Evolutionary conservation across 1,140 invertebrate species (phyloP).

Genomic region (Calycopis cecrops): DNA sequence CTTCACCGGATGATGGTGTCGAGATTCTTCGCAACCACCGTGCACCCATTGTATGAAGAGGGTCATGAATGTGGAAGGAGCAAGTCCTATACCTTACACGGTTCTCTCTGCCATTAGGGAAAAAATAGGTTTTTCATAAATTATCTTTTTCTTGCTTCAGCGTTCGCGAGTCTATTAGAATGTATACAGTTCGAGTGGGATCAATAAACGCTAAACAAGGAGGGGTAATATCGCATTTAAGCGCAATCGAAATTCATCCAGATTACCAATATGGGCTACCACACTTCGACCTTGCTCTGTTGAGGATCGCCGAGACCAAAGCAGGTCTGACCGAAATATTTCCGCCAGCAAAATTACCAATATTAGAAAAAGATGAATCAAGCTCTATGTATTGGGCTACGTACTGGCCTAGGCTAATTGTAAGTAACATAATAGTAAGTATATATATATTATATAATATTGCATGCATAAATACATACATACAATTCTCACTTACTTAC

Average conservation of each 20-base stretch:
- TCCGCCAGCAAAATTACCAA: constrained; percentile 39
- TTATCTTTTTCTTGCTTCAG: constrained; percentile 38
- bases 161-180: constrained; percentile 47
- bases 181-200: constrained; percentile 47
- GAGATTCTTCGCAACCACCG: too few relatives aligned
- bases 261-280: constrained; percentile 35
- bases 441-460: constrained; percentile 3
- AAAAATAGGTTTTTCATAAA: too few relatives aligned
- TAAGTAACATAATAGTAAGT: constrained; percentile 46
- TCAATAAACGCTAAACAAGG: constrained; percentile 56
- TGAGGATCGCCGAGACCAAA: constrained; percentile 31
- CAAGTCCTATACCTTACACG: too few relatives aligned
- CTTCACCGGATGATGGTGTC: too few relatives aligned
- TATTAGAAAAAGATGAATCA: constrained; percentile 32
- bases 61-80: too few relatives aligned
- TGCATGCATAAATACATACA: background rate
- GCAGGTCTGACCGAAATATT: constrained; percentile 29
- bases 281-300: constrained; percentile 41
- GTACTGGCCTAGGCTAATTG: constrained; percentile 58
- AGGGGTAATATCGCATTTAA: constrained; percentile 44
- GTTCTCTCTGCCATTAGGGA: too few relatives aligned
- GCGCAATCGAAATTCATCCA: constrained; percentile 46
- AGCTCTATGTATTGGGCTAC: constrained; percentile 44
- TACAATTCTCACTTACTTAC: background rate
- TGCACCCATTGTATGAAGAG: too few relatives aligned